Evolutionary conservation across 2,113 vertebrate genomes (phyloP).

Genomic region (Pao palembangensis): DNA sequence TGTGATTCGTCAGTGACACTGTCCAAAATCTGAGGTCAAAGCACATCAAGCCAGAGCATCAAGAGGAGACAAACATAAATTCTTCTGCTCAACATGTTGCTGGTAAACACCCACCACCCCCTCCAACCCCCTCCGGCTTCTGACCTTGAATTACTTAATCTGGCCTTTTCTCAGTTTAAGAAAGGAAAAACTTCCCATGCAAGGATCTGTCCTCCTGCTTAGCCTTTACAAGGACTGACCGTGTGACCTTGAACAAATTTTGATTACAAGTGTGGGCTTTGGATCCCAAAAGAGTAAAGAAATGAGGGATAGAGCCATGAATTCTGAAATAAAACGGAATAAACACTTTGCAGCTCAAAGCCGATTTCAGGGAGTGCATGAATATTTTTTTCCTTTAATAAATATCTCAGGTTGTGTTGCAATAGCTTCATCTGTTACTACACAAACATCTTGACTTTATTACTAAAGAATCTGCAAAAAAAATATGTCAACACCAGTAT

Average conservation of each 20-base stretch:
- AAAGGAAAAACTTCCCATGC: slow-evolving; percentile 10
- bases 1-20: too few species aligned
- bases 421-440: neutral
- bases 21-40: too few species aligned
- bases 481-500: slow-evolving; percentile 12
- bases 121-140: too few species aligned
- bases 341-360: neutral
- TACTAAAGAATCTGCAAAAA: slow-evolving; percentile 9
- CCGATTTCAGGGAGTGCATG: neutral
- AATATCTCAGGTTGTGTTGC: slow-evolving; percentile 1
- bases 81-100: too few species aligned
- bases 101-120: too few species aligned
- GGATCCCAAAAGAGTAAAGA: neutral
- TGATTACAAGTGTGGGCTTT: slow-evolving; percentile 1
- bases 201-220: neutral
- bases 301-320: neutral
- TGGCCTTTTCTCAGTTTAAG: slow-evolving; percentile 1
- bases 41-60: neutral
- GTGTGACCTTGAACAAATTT: neutral
- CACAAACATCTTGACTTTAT: slow-evolving; percentile 31
- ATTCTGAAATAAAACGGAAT: neutral
- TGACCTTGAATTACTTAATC: slow-evolving; percentile 37
- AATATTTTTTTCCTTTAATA: slow-evolving; percentile 6
- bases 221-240: neutral
- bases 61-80: too few species aligned